These are phyloP conservation scores for Parus major DNA, from an alignment of 2,113 vertebrate genomes.

Conservation along the genomic window DNA sequence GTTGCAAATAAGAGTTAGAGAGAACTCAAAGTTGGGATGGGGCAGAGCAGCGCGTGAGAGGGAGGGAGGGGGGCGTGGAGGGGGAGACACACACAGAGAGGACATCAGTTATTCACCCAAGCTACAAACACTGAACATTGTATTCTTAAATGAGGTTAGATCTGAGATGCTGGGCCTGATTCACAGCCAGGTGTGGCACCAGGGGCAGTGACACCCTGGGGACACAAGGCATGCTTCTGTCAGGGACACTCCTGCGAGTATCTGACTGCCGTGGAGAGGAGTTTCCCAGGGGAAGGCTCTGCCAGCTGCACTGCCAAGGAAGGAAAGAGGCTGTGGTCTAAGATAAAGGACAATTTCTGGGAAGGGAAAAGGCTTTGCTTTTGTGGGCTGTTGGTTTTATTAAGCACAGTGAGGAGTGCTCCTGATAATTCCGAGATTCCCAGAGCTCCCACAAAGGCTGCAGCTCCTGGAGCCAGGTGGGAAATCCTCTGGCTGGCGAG, in stretches of 20 bases:
- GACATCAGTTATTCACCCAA: conserved; percentile 42
- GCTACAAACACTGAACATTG: background rate
- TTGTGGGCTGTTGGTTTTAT: background rate
- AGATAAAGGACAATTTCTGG: background rate
- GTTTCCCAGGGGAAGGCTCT: background rate
- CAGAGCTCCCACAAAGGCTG: background rate
- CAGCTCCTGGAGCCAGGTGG: background rate
- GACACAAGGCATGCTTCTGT: accelerated
- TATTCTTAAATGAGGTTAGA: background rate
- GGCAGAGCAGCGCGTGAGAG: background rate
- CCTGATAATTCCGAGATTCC: background rate
- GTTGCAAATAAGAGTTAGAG: background rate
- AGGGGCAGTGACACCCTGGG: background rate
- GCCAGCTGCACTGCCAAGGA: background rate
- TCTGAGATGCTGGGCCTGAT: background rate
- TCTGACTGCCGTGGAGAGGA: accelerated
- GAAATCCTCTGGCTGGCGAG: background rate
- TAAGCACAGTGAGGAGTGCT: background rate
- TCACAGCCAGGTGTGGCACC: accelerated
- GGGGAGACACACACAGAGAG: conserved; percentile 56
- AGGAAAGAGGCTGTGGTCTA: background rate
- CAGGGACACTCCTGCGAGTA: background rate
- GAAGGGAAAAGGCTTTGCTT: background rate
- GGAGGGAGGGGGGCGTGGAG: background rate
- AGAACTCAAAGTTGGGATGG: conserved; percentile 1